These are phyloP conservation scores for Thecophora atra DNA, from an alignment of 2,888 invertebrate genomes.

Conservation along the genomic window DNA sequence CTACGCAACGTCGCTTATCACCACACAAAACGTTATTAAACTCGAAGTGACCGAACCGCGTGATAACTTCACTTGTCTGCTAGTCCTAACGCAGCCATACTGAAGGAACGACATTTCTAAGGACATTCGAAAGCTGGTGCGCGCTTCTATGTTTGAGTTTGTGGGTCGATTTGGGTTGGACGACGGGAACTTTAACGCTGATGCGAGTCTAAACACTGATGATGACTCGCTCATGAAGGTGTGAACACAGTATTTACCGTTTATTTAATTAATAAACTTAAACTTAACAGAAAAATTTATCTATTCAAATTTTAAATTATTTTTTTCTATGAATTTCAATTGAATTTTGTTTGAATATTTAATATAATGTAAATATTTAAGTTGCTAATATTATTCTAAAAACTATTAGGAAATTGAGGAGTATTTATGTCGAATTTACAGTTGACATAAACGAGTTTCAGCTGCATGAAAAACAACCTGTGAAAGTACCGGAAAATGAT, in stretches of 20 bases:
- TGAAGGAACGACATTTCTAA: conserved; percentile 13
- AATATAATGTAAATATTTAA: too few relatives aligned
- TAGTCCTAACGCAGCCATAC: conserved; percentile 22
- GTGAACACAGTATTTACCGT: background rate
- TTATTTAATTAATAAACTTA: background rate
- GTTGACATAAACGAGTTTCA: too few relatives aligned
- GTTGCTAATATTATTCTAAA: too few relatives aligned
- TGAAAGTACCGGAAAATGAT: too few relatives aligned
- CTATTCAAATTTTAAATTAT: too few relatives aligned
- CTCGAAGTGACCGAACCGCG: conserved; percentile 6
- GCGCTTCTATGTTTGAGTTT: conserved; percentile 1
- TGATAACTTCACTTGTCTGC: conserved; percentile 4
- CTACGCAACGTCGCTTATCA: conserved; percentile 16
- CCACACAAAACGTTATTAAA: conserved; percentile 24
- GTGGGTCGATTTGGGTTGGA: conserved; percentile 9
- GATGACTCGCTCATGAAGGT: background rate
- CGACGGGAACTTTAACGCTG: background rate
- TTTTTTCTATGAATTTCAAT: too few relatives aligned
- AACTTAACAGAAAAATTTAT: too few relatives aligned
- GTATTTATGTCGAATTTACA: too few relatives aligned
- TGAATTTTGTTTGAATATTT: too few relatives aligned
- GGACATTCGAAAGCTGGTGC: background rate
- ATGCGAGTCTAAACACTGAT: background rate
- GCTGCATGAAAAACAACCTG: too few relatives aligned
- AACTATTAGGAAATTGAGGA: too few relatives aligned